A percentile compares a stretch with the other conserved stretches of the same genome.
phyloP scores from a whole-genome alignment of 1,140 invertebrate genomes.

The Drosophila ficusphila region DNA sequence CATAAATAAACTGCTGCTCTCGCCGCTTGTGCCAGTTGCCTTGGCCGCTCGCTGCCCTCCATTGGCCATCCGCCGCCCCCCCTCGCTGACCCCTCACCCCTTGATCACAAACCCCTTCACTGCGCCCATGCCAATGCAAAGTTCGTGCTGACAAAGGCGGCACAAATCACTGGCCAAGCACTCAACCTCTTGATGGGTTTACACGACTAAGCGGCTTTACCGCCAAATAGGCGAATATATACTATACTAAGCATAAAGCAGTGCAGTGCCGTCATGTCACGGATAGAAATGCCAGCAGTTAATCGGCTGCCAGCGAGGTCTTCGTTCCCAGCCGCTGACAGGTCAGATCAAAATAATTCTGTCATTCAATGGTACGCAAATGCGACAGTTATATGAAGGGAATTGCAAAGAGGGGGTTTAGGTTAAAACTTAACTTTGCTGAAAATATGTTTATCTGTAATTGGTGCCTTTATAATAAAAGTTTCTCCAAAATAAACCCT shows the following conservation, averaged over 20 bases:
- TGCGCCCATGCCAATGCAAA: background rate
- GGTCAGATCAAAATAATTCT: slow-evolving; percentile 41
- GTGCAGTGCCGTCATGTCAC: slow-evolving; percentile 23
- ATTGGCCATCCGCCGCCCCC: background rate
- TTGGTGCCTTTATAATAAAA: no score
- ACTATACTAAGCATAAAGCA: slow-evolving; percentile 2
- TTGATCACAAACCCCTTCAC: background rate
- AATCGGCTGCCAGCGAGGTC: slow-evolving; percentile 40
- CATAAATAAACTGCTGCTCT: slow-evolving; percentile 44
- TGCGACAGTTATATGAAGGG: slow-evolving; percentile 6
- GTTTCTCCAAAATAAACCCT: no score
- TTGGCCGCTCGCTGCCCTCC: slow-evolving; percentile 34
- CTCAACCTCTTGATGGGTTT: slow-evolving; percentile 67
- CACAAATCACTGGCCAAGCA: slow-evolving; percentile 59
- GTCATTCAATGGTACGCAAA: slow-evolving; percentile 4
- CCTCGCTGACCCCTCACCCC: slow-evolving; percentile 15
- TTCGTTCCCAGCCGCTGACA: slow-evolving; percentile 24
- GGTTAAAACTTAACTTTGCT: no score
- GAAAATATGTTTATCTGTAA: no score
- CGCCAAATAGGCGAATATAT: background rate
- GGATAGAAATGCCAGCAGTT: slow-evolving; percentile 30
- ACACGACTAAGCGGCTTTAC: slow-evolving; percentile 75
- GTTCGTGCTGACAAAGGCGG: slow-evolving; percentile 58
- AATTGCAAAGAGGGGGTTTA: background rate
- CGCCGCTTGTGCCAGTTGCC: slow-evolving; percentile 20